phyloP scores from a whole-genome alignment of 1,140 invertebrate species.

The Zophobas morio region DNA sequence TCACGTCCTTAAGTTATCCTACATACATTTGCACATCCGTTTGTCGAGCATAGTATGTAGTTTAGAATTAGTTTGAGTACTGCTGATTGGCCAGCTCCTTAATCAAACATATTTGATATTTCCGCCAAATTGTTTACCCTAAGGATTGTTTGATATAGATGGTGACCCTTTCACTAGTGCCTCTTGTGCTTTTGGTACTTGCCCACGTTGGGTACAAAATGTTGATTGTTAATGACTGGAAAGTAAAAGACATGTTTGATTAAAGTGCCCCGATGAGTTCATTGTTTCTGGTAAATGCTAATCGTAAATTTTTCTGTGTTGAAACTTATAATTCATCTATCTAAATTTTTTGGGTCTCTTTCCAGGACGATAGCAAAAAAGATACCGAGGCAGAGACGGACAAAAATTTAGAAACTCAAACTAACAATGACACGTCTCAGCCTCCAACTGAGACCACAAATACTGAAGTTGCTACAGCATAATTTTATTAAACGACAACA shows the following conservation, averaged over 20 bases:
- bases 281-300: constrained; percentile 44
- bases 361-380: constrained; percentile 66
- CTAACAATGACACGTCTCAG: constrained; percentile 59
- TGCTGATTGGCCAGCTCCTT: too few relatives aligned
- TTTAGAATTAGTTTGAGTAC: too few relatives aligned
- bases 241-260: constrained; percentile 19
- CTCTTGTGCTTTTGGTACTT: neutral
- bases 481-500: constrained; percentile 52
- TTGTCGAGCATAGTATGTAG: too few relatives aligned
- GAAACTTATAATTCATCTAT: constrained; percentile 32
- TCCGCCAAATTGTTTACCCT: too few relatives aligned
- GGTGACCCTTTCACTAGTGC: neutral
- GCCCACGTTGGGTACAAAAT: constrained; percentile 29
- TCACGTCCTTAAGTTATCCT: too few relatives aligned
- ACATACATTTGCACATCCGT: too few relatives aligned
- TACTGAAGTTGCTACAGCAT: constrained; percentile 59
- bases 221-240: neutral
- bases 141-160: too few relatives aligned
- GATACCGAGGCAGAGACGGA: constrained; percentile 64
- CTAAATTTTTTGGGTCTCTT: constrained; percentile 64
- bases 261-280: constrained; percentile 35
- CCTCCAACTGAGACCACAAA: constrained; percentile 57
- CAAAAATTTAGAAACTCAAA: constrained; percentile 61
- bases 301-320: constrained; percentile 37
- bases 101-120: too few relatives aligned